These are phyloP conservation scores for Scortum barcoo DNA, from an alignment of 2,113 vertebrate species.

Conservation along the genomic window DNA sequence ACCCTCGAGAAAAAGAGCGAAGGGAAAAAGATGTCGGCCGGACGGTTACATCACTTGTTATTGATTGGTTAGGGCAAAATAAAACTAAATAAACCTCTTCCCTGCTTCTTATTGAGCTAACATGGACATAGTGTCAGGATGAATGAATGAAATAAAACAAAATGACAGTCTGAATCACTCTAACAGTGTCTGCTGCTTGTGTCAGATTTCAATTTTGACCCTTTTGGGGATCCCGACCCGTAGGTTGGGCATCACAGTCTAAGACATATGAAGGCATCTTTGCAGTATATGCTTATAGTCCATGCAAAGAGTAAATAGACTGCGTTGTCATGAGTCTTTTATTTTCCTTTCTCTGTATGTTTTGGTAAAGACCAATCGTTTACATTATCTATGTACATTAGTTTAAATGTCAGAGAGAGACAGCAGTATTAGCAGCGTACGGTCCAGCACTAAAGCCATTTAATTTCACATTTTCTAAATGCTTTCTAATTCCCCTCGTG, in stretches of 20 bases:
- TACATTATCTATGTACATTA: not conserved
- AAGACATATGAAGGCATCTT: not conserved
- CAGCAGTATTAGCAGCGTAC: not conserved
- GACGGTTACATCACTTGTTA: no score
- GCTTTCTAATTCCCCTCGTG: slow-evolving; percentile 7
- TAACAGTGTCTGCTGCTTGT: no score
- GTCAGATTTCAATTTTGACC: not conserved
- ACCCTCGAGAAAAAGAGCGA: no score
- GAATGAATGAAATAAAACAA: no score
- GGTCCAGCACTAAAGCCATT: not conserved
- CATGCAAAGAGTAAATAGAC: not conserved
- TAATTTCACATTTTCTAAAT: slow-evolving; percentile 8
- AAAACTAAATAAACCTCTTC: no score
- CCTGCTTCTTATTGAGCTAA: no score
- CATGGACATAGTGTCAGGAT: no score
- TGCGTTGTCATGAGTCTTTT: not conserved
- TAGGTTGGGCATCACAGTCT: not conserved
- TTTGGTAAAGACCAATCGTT: no score
- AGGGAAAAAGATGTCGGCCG: no score
- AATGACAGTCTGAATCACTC: no score
- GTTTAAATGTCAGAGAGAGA: not conserved
- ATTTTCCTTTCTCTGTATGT: not conserved
- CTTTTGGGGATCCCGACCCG: not conserved
- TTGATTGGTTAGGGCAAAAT: no score
- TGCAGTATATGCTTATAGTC: not conserved